phyloP scores from a whole-genome alignment of 1,140 invertebrate genomes.

The Dryas iulia region DNA sequence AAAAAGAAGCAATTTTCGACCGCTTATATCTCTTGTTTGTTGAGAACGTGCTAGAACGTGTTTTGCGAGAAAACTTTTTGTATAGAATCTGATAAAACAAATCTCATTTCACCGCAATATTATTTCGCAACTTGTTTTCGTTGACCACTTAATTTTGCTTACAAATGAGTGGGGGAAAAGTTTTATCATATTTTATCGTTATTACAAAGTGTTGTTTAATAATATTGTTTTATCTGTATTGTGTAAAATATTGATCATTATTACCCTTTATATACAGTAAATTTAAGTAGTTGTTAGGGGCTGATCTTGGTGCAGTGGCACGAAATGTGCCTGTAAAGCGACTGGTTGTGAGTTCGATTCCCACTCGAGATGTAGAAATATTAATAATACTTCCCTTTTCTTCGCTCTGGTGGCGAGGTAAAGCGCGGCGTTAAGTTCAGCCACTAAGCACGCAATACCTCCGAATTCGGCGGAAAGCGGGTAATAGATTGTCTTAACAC shows the following conservation, averaged over 20 bases:
- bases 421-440: too few species aligned
- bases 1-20: conserved; percentile 36
- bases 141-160: conserved; percentile 20
- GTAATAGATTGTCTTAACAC: too few species aligned
- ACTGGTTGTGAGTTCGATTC: too few species aligned
- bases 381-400: too few species aligned
- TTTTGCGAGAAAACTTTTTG: conserved; percentile 40
- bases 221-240: neutral
- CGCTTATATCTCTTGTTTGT: conserved; percentile 51
- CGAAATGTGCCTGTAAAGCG: too few species aligned
- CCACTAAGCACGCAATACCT: too few species aligned
- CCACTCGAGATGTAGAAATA: too few species aligned
- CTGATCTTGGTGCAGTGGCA: too few species aligned
- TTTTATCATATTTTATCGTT: neutral
- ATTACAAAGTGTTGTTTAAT: neutral
- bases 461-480: too few species aligned
- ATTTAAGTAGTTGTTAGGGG: too few species aligned
- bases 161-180: neutral
- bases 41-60: conserved; percentile 33
- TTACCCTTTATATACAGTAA: too few species aligned
- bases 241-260: neutral
- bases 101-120: conserved; percentile 29
- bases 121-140: conserved; percentile 25
- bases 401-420: too few species aligned
- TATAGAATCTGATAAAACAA: conserved; percentile 44